Evolutionary conservation across 2,113 vertebrate genomes (phyloP).

Genomic region (Trogon surrucura): DNA sequence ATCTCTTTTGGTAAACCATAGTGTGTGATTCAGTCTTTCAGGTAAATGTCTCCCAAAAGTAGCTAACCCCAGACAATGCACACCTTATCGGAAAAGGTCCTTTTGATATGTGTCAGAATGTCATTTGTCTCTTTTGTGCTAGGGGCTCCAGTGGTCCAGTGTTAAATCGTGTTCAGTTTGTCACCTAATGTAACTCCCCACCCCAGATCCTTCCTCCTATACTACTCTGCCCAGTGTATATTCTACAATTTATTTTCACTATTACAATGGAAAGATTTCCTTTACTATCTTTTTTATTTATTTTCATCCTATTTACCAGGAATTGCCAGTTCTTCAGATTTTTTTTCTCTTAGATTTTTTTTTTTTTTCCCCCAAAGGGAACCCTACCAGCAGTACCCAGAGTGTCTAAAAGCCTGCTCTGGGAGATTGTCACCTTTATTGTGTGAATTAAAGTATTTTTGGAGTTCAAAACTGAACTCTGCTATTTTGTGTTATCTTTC

Average conservation of each 20-base stretch:
- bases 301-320: background rate
- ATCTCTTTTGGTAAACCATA: fast-evolving
- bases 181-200: background rate
- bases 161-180: background rate
- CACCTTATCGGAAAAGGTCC: background rate
- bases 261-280: background rate
- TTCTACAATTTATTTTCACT: background rate
- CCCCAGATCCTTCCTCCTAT: background rate
- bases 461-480: background rate
- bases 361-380: background rate
- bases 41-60: background rate
- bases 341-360: background rate
- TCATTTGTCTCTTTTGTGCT: background rate
- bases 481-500: background rate
- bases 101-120: background rate
- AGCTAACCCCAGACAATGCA: background rate
- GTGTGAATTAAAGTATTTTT: background rate
- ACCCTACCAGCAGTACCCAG: background rate
- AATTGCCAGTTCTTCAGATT: background rate
- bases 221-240: background rate
- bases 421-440: background rate
- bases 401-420: background rate
- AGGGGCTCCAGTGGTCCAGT: background rate
- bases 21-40: background rate
- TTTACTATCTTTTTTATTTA: background rate